phyloP scores from a whole-genome alignment of 2,888 invertebrate species.

The Melikaiella ostensackeni region DNA sequence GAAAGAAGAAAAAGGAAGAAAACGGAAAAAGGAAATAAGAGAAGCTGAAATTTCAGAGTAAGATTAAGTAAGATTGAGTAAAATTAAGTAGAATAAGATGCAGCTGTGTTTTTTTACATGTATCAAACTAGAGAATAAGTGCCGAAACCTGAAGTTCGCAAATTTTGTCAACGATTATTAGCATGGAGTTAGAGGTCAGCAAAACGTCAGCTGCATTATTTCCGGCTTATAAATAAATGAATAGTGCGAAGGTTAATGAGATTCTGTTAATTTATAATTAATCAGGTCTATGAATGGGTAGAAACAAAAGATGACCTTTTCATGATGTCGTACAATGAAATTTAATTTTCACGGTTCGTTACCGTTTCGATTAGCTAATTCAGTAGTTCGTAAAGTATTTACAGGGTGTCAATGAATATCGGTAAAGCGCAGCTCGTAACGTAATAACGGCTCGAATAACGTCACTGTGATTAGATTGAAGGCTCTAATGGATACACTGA shows the following conservation, averaged over 20 bases:
- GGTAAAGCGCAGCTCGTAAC: neutral
- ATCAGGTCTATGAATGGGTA: neutral
- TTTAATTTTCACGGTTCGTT: conserved; percentile 16
- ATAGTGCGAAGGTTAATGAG: neutral
- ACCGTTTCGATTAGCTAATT: neutral
- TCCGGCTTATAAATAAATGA: neutral
- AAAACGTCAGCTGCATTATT: neutral
- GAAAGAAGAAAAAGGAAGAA: too few relatives aligned
- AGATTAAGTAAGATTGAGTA: too few relatives aligned
- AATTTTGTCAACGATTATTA: too few relatives aligned
- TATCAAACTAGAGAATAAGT: too few relatives aligned
- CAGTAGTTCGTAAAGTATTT: conserved; percentile 21
- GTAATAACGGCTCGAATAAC: conserved; percentile 11
- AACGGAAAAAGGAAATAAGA: too few relatives aligned
- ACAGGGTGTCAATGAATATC: conserved; percentile 26
- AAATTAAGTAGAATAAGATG: too few relatives aligned
- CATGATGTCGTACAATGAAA: neutral
- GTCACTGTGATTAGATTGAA: conserved; percentile 11
- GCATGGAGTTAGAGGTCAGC: neutral
- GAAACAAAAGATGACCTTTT: conserved; percentile 11
- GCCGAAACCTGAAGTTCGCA: too few relatives aligned
- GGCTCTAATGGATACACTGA: conserved; percentile 18
- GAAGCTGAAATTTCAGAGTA: too few relatives aligned
- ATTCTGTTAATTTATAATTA: conserved; percentile 7
- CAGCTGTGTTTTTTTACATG: too few relatives aligned